Base-by-base conservation (phyloP, 2,888 invertebrate species). In the Campopleginae sp. region DNA sequence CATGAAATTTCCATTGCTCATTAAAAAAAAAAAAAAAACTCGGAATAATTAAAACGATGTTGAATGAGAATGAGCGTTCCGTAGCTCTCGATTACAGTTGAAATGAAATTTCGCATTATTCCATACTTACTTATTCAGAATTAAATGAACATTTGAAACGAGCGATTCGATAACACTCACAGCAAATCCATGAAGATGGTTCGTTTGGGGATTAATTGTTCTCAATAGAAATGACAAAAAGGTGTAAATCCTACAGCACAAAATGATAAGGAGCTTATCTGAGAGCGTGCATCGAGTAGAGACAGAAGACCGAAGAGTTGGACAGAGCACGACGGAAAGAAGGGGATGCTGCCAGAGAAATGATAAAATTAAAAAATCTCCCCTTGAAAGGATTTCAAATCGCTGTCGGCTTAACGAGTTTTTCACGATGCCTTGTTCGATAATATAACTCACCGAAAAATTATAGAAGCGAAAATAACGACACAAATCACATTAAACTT, bases 331-430 rank as follows among this genome's bases (percentile, higher is more conserved):
- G 7, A 19, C 23, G n/a, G 33, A 10, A n/a, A 7, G 7, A 6
- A 33, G 14, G 19, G 19, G 38, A 33, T 10, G 6, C n/a, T 38
- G 2, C 10, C 2, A 8, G 42, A 42, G 31, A 19, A 17, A 3
- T 61, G 31, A 27, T 61, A 27, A 27, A 27, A 61, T 58, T 61
- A 61, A 61, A 61, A 61, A 61, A 61, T 61, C 31, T 31, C 12
- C 61, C 12, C 17, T 31, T 17, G 14, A 61, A 61, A 66, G 38
- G 42, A 42, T 68, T 44, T 68, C 7, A 23, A 46, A 68, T 68
- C 68, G 6, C 42, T 38, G 12, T 65, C 23, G 17, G 17, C 31
- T 42, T 42, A 66, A 66, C 42, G 66, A 44, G 38, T 19, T 23
- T 42, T 42, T 5, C 42, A 44, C 19, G 6, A 66, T 46, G 44